Evolutionary conservation across 2,113 vertebrate species (phyloP).

Genomic region (Pachycephala philippinensis): DNA sequence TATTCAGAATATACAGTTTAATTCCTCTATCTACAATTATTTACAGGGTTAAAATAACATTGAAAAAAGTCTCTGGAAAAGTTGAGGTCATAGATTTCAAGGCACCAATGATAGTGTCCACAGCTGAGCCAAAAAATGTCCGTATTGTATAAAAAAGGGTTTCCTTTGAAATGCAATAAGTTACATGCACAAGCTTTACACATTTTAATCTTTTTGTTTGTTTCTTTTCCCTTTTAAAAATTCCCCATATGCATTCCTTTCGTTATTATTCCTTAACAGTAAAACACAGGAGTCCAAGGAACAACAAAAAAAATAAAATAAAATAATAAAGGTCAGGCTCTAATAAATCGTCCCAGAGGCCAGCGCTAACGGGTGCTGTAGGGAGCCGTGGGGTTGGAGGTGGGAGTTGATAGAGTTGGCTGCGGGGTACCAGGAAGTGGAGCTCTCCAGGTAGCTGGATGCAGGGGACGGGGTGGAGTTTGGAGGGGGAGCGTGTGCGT

Average conservation of each 20-base stretch:
- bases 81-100: conserved; percentile 86
- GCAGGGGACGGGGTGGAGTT: conserved; percentile 85
- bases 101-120: conserved; percentile 89
- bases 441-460: conserved; percentile 91
- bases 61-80: conserved; percentile 82
- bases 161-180: conserved; percentile 99
- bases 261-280: conserved; percentile 87
- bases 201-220: conserved; percentile 82
- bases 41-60: conserved; percentile 82
- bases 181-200: conserved; percentile 99
- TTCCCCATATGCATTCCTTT: conserved; percentile 87
- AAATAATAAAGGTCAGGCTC: conserved; percentile 16
- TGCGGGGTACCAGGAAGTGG: conserved; percentile 88
- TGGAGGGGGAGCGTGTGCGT: conserved; percentile 77
- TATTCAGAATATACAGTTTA: conserved; percentile 89
- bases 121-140: conserved; percentile 82
- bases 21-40: conserved; percentile 88
- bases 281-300: conserved; percentile 86
- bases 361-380: conserved; percentile 94
- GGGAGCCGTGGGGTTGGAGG: conserved; percentile 87
- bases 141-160: conserved; percentile 74
- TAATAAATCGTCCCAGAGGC: conserved; percentile 98
- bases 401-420: conserved; percentile 83
- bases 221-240: conserved; percentile 68
- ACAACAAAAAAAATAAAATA: neutral